phyloP scores from a whole-genome alignment of 2,888 invertebrate species.

The Trimorus sp. region DNA sequence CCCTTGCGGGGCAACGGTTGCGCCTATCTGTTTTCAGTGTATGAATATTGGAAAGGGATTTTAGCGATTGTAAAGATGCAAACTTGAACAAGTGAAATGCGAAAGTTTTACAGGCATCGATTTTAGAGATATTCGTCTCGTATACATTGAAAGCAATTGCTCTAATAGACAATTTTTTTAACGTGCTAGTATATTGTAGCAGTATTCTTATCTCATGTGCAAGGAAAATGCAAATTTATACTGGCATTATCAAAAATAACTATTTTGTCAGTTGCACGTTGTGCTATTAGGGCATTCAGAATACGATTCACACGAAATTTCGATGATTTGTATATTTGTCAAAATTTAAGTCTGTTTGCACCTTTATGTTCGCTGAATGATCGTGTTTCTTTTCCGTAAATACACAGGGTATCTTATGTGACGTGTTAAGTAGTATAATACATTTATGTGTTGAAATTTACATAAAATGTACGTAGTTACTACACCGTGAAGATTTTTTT shows the following conservation, averaged over 20 bases:
- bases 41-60: slow-evolving; percentile 16
- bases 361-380: slow-evolving; percentile 42
- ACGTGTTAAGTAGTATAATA: slow-evolving; percentile 53
- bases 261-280: no score
- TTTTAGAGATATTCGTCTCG: neutral
- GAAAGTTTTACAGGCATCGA: neutral
- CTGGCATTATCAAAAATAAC: no score
- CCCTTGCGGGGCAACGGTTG: no score
- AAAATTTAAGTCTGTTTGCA: slow-evolving; percentile 13
- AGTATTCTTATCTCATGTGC: no score
- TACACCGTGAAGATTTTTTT: slow-evolving; percentile 13
- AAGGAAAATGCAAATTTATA: no score
- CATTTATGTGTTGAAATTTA: slow-evolving; percentile 40
- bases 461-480: slow-evolving; percentile 24
- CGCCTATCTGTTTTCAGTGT: no score
- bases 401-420: slow-evolving; percentile 59
- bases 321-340: neutral
- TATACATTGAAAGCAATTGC: neutral
- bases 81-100: neutral
- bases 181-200: no score
- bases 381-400: slow-evolving; percentile 33
- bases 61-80: slow-evolving; percentile 29
- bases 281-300: no score
- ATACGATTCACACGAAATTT: no score
- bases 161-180: neutral